These are phyloP conservation scores for Prionace glauca DNA, from an alignment of 2,797 vertebrate genomes.

Conservation along the genomic window DNA sequence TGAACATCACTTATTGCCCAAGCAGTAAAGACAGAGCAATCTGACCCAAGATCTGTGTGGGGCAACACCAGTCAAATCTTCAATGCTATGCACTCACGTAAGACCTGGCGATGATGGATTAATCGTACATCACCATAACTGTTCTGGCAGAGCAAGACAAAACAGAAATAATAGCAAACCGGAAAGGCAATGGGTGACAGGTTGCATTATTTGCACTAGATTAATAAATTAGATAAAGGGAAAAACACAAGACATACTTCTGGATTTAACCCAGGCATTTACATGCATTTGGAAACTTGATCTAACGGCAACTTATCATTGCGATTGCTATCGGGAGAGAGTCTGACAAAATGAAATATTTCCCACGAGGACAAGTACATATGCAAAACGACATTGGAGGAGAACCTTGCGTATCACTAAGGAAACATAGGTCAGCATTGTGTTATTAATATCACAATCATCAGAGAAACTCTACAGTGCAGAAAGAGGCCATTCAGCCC, in stretches of 20 bases:
- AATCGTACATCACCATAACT: neutral
- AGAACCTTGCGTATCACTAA: neutral
- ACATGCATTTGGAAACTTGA: neutral
- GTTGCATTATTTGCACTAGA: neutral
- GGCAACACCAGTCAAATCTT: neutral
- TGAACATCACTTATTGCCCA: neutral
- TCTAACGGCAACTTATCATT: neutral
- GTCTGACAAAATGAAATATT: conserved; percentile 22
- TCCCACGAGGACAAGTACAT: neutral
- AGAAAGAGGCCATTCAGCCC: too few species aligned
- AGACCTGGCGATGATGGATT: neutral
- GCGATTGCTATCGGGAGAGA: neutral
- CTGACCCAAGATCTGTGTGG: neutral
- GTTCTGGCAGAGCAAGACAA: neutral
- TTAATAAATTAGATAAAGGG: neutral
- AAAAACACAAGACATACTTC: neutral
- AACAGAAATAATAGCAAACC: neutral
- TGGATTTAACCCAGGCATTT: neutral
- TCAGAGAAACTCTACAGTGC: too few species aligned
- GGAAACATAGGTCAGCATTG: neutral
- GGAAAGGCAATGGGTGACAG: neutral
- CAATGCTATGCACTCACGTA: neutral
- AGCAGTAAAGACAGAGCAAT: neutral
- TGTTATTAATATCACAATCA: neutral
- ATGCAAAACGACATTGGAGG: neutral